phyloP scores from a whole-genome alignment of 2,797 vertebrate species.

The Arremon brunneinucha region DNA sequence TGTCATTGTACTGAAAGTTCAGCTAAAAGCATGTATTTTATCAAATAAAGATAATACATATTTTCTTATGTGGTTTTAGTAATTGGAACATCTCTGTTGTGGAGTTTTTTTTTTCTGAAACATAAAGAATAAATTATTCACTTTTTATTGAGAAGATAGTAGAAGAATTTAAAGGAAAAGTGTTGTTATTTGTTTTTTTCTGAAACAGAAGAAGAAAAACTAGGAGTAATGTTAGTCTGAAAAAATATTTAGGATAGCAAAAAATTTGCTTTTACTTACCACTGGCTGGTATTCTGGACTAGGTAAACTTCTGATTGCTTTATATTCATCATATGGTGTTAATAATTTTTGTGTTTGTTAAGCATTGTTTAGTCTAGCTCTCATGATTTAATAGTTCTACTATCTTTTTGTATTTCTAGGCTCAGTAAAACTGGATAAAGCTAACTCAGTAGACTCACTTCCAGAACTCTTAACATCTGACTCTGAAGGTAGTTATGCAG shows the following conservation, averaged over 20 bases:
- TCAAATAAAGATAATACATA: background rate
- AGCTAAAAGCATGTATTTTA: background rate
- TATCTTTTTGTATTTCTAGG: constrained; percentile 39
- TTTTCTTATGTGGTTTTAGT: background rate
- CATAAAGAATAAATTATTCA: background rate
- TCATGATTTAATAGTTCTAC: background rate
- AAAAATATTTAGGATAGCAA: background rate
- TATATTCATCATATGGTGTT: background rate
- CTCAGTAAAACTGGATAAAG: constrained; percentile 81
- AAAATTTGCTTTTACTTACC: background rate
- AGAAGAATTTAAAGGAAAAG: background rate
- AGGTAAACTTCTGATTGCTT: background rate
- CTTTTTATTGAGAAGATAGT: background rate
- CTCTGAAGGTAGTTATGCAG: constrained; percentile 92
- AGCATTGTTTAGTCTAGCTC: background rate
- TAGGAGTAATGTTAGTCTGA: background rate
- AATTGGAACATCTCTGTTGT: background rate
- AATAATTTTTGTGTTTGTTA: background rate
- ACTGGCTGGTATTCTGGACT: background rate
- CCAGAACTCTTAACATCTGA: constrained; percentile 93
- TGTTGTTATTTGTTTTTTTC: background rate
- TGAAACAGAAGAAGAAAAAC: background rate
- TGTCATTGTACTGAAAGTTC: background rate
- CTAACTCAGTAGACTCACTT: constrained; percentile 92
- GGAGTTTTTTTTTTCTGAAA: background rate